phyloP scores from a whole-genome alignment of 2,113 vertebrate species.

The Scartelaos histophorus region DNA sequence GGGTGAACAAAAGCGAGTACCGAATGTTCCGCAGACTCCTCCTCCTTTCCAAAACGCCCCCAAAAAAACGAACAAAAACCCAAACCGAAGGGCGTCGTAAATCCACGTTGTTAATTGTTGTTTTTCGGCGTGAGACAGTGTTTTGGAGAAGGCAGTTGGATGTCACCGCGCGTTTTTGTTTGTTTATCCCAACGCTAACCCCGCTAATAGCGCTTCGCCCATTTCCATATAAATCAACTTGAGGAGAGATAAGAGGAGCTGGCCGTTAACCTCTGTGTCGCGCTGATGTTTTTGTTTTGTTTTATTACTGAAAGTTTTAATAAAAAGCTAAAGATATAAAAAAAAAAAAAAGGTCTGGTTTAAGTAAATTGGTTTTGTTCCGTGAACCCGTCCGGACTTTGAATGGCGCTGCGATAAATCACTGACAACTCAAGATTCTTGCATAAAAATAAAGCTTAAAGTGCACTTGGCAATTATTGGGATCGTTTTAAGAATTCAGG shows the following conservation, averaged over 20 bases:
- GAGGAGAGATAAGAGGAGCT: not conserved
- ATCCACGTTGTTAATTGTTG: not conserved
- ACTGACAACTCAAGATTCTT: not conserved
- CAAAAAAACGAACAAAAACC: not conserved
- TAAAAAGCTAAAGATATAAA: not conserved
- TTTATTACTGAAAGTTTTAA: no score
- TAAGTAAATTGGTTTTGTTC: not conserved
- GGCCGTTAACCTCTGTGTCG: not conserved
- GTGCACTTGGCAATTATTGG: not conserved
- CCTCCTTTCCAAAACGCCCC: constrained; percentile 28
- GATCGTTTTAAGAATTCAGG: not conserved
- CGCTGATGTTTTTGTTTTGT: no score
- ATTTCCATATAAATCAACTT: not conserved
- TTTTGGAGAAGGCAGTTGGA: constrained; percentile 31
- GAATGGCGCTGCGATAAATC: not conserved
- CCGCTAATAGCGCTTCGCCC: no score
- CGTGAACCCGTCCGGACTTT: not conserved
- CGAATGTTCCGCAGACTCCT: not conserved
- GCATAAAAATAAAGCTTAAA: not conserved
- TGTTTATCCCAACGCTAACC: not conserved
- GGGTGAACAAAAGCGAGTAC: constrained; percentile 12
- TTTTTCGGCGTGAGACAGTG: not conserved
- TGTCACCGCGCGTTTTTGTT: not conserved
- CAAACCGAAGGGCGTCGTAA: not conserved
- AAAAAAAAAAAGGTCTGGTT: not conserved